Evolutionary conservation across 2,113 vertebrate species (phyloP).

Genomic region (Shinisaurus crocodilurus): DNA sequence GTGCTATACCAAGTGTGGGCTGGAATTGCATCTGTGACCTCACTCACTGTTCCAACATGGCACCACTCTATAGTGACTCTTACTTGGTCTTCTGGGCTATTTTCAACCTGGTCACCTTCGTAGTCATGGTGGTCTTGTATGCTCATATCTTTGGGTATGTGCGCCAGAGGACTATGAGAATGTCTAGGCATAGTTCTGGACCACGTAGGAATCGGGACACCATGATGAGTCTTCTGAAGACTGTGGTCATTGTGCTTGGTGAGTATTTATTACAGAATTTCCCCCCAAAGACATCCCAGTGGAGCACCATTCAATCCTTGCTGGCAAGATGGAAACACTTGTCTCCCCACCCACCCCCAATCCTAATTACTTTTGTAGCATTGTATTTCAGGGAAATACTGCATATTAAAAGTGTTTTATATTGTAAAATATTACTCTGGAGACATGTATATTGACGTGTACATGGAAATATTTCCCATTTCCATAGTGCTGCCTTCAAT

Average conservation of each 20-base stretch:
- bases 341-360: too few species aligned
- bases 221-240: constrained; percentile 99
- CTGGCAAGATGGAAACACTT: background rate
- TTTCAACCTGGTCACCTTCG: constrained; percentile 97
- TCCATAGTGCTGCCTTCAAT: background rate
- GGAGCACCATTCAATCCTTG: background rate
- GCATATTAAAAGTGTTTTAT: background rate
- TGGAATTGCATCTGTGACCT: constrained; percentile 99
- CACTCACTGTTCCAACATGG: constrained; percentile 95
- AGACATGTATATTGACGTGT: background rate
- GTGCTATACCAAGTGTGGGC: constrained; percentile 95
- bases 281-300: background rate
- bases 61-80: constrained; percentile 97
- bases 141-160: constrained; percentile 99
- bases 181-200: constrained; percentile 97
- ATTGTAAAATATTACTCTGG: background rate
- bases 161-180: constrained; percentile 98
- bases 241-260: constrained; percentile 97
- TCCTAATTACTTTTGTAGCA: background rate
- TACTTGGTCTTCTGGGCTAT: constrained; percentile 98
- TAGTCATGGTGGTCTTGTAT: constrained; percentile 98
- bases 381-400: background rate
- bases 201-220: constrained; percentile 95
- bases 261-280: constrained; percentile 68
- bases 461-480: background rate